These are phyloP conservation scores for Xanthia togata DNA, from an alignment of 2,888 invertebrate genomes.

Conservation along the genomic window DNA sequence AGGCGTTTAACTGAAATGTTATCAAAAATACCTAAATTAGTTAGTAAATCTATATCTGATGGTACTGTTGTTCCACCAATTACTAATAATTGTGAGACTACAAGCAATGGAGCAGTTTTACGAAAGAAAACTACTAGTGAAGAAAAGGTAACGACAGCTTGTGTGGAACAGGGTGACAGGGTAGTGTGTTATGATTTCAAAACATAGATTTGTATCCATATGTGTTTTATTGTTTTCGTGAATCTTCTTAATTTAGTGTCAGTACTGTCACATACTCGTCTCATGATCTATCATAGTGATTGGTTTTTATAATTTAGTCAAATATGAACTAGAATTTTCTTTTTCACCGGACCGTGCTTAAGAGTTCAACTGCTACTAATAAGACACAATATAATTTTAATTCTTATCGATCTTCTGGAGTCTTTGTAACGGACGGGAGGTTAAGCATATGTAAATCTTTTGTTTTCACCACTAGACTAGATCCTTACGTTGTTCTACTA, in stretches of 20 bases:
- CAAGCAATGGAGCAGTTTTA: background rate
- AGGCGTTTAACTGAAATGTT: slow-evolving; percentile 1
- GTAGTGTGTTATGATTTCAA: slow-evolving; percentile 75
- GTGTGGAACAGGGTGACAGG: slow-evolving; percentile 76
- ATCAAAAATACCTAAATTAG: background rate
- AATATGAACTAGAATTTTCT: background rate
- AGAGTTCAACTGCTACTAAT: too few species aligned
- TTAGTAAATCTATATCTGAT: slow-evolving; percentile 5
- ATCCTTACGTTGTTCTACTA: background rate
- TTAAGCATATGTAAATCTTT: background rate
- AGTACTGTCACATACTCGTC: too few species aligned
- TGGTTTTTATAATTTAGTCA: background rate
- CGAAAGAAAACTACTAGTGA: slow-evolving; percentile 1
- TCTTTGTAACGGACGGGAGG: too few species aligned
- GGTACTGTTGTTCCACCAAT: background rate
- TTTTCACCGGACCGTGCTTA: background rate
- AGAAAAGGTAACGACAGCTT: slow-evolving; percentile 55
- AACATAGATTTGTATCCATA: slow-evolving; percentile 7
- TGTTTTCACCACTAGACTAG: background rate
- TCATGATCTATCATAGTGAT: background rate
- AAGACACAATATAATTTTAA: too few species aligned
- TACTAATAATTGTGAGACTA: background rate
- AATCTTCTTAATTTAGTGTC: background rate
- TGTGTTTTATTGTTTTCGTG: background rate
- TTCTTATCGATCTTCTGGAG: too few species aligned